A percentile compares a stretch with the other conserved stretches of the same genome.
Conservation (phyloP, 2,888 invertebrate genomes). For the Lithosia quadra region DNA sequence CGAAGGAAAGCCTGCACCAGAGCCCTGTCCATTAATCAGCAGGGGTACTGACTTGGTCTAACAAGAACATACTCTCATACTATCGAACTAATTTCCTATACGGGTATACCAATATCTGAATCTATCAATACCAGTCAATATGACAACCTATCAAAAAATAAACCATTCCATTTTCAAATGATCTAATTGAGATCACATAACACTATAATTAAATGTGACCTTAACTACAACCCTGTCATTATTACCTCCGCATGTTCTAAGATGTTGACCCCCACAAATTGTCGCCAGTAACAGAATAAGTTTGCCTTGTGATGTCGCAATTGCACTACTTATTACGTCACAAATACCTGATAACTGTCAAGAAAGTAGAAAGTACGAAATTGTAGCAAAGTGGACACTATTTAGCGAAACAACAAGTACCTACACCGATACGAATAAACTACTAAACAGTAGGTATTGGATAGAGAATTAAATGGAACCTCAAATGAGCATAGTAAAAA, state of each 20-base stretch:
- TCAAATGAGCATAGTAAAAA: no score
- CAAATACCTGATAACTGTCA: slow-evolving; percentile 19
- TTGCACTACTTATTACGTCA: slow-evolving; percentile 36
- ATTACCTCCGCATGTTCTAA: slow-evolving; percentile 23
- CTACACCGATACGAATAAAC: no score
- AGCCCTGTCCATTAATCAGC: no score
- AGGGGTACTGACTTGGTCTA: no score
- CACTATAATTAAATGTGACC: slow-evolving; percentile 8
- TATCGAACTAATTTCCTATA: no score
- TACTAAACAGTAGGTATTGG: no score
- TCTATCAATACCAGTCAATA: no score
- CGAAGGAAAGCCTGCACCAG: no score
- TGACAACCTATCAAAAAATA: background rate
- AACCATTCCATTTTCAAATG: background rate
- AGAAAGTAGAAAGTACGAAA: slow-evolving; percentile 43
- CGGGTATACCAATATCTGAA: no score
- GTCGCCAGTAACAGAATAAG: slow-evolving; percentile 28
- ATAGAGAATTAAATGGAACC: no score
- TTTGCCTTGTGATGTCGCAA: slow-evolving; percentile 39
- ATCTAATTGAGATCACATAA: background rate
- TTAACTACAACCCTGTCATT: slow-evolving; percentile 19
- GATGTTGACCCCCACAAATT: slow-evolving; percentile 40
- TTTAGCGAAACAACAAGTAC: slow-evolving; percentile 19
- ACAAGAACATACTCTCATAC: no score
- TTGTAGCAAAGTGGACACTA: slow-evolving; percentile 22